Evolutionary conservation across 2,797 vertebrate genomes (phyloP).

Genomic region (Pantherophis alleghaniensis): DNA sequence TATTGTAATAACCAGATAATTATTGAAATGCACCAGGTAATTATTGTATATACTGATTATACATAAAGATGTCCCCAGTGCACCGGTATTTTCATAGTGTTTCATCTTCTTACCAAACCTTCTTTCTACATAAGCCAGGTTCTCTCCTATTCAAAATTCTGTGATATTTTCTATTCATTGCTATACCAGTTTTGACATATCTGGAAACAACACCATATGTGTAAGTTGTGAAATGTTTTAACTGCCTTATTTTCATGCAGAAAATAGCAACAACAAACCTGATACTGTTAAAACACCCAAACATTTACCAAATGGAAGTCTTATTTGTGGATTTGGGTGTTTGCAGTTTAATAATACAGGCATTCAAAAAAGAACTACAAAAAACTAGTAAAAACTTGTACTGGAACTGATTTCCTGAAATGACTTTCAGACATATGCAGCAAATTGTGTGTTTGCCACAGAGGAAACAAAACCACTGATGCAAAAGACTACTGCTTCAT

Average conservation of each 20-base stretch:
- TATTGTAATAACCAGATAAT: background rate
- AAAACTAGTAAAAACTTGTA: background rate
- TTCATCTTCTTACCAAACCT: background rate
- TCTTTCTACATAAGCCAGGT: background rate
- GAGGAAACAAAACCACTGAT: background rate
- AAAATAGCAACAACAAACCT: background rate
- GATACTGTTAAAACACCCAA: background rate
- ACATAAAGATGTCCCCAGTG: background rate
- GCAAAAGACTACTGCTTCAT: background rate
- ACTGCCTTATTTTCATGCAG: background rate
- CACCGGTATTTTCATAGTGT: background rate
- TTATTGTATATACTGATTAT: background rate
- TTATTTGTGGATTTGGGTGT: background rate
- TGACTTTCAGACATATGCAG: background rate
- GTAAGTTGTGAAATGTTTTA: background rate
- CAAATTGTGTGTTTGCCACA: background rate
- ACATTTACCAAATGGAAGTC: background rate
- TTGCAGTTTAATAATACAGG: background rate
- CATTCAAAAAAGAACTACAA: background rate
- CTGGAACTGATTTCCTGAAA: constrained; percentile 2
- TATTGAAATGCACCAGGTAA: background rate
- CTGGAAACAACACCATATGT: background rate
- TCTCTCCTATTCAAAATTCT: background rate
- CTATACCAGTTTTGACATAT: background rate
- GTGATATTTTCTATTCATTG: background rate